Evolutionary conservation across 2,888 invertebrate species (phyloP), one percentile per base, ranked within the genome.

Genomic region (Exocentrus adspersus): DNA sequence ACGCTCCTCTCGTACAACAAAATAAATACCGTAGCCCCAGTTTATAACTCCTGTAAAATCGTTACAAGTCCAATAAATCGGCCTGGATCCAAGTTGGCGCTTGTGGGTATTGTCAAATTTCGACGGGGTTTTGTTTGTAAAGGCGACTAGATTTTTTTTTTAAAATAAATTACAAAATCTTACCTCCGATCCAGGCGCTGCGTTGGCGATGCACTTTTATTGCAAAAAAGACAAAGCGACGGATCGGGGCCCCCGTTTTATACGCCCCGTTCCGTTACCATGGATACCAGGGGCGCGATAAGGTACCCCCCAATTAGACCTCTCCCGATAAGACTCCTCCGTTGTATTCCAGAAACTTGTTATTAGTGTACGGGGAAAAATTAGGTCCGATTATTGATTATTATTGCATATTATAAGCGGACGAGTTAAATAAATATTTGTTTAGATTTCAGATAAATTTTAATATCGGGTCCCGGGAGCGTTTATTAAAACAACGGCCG

Each of bases 1-100:
- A 77, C 75, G 72, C 73, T 75, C 70, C 71, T 72, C 73, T 64
- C 65, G 70, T 59, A 70, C 67, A 72, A 60, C 30, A 65, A 65
- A 65, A 30, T 20, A 45, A 50, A 14, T 53, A 61, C 43, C 17
- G 41, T 17, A 20, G 48, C 30, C 42, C 50, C n/a, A n/a, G 21
- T 46, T 37, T 28, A 7, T 28, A 1, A 28, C 5, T n/a, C n/a
- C n/a, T n/a, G n/a, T n/a, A n/a, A n/a, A n/a, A n/a, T n/a, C n/a
- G n/a, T n/a, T n/a, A n/a, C n/a, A n/a, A n/a, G n/a, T n/a, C n/a
- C n/a, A n/a, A n/a, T n/a, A n/a, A n/a, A n/a, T n/a, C n/a, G n/a
- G n/a, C n/a, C n/a, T n/a, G n/a, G n/a, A n/a, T n/a, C n/a, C n/a
- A n/a, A n/a, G n/a, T n/a, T n/a, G n/a, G n/a, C n/a, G n/a, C n/a